phyloP scores from a whole-genome alignment of 2,888 invertebrate species.

The Chelonus formosanus region DNA sequence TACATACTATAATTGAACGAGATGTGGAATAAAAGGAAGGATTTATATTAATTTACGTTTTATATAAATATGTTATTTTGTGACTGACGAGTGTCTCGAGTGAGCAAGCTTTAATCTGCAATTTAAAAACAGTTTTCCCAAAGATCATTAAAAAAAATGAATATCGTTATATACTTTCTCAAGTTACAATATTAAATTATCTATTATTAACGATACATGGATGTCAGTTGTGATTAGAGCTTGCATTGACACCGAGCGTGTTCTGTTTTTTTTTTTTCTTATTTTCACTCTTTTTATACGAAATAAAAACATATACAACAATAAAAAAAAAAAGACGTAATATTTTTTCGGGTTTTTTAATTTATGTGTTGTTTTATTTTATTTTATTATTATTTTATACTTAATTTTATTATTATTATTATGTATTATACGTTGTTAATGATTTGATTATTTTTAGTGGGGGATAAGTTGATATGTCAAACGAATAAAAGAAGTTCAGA shows the following conservation, averaged over 20 bases:
- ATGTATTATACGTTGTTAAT: conserved; percentile 5
- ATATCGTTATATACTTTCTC: conserved; percentile 31
- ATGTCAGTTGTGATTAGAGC: conserved; percentile 21
- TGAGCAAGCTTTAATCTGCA: conserved; percentile 47
- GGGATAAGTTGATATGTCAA: conserved; percentile 17
- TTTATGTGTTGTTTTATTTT: neutral
- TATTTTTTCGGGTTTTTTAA: neutral
- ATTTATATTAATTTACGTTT: conserved; percentile 28
- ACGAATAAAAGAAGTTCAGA: conserved; percentile 26
- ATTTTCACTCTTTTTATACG: conserved; percentile 28
- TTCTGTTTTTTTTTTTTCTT: conserved; percentile 49
- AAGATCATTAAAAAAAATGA: conserved; percentile 44
- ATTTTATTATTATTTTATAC: conserved; percentile 7
- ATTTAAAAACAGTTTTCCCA: conserved; percentile 50
- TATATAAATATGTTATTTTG: conserved; percentile 45
- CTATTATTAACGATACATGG: conserved; percentile 12
- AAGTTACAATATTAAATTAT: conserved; percentile 47
- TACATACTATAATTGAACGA: conserved; percentile 49
- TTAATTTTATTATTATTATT: conserved; percentile 6
- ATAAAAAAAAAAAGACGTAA: conserved; percentile 16
- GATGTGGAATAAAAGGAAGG: conserved; percentile 40
- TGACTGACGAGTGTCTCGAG: conserved; percentile 57
- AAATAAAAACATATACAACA: conserved; percentile 31
- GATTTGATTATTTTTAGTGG: conserved; percentile 11
- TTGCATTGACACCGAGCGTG: conserved; percentile 48